phyloP scores from a whole-genome alignment of 2,888 invertebrate genomes.

The Orthonevra nobilis region DNA sequence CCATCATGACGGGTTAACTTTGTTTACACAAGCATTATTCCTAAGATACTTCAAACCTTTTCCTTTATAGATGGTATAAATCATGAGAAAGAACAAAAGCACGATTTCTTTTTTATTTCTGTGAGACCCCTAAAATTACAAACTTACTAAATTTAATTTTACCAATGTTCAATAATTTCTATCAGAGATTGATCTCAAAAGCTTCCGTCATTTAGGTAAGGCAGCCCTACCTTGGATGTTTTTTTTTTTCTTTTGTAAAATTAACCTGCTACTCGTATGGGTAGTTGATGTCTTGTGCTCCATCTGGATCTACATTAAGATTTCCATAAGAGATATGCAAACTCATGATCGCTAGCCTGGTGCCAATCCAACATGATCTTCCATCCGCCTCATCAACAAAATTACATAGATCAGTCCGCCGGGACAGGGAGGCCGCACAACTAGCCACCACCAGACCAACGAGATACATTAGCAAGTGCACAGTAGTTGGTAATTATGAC shows the following conservation, averaged over 20 bases:
- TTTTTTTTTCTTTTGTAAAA: too few species aligned
- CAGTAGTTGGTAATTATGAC: conserved; percentile 71
- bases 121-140: too few species aligned
- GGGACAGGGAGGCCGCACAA: conserved; percentile 27
- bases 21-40: too few species aligned
- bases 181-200: conserved; percentile 21
- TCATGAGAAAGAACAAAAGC: too few species aligned
- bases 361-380: conserved; percentile 59
- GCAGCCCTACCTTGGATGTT: too few species aligned
- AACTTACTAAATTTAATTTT: too few species aligned
- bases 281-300: not conserved
- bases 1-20: too few species aligned
- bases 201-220: conserved; percentile 17
- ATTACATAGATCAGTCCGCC: conserved; percentile 62
- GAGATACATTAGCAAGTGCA: conserved; percentile 63
- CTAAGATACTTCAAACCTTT: too few species aligned
- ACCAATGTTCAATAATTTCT: not conserved
- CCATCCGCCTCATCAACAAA: conserved; percentile 66
- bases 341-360: conserved; percentile 61
- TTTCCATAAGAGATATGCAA: conserved; percentile 45
- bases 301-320: conserved; percentile 24
- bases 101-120: too few species aligned
- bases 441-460: conserved; percentile 5
- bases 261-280: too few species aligned
- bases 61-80: too few species aligned